Evolutionary conservation across 2,113 vertebrate species (phyloP), one percentile per base, ranked within the genome.

Genomic region (Alectura lathami): DNA sequence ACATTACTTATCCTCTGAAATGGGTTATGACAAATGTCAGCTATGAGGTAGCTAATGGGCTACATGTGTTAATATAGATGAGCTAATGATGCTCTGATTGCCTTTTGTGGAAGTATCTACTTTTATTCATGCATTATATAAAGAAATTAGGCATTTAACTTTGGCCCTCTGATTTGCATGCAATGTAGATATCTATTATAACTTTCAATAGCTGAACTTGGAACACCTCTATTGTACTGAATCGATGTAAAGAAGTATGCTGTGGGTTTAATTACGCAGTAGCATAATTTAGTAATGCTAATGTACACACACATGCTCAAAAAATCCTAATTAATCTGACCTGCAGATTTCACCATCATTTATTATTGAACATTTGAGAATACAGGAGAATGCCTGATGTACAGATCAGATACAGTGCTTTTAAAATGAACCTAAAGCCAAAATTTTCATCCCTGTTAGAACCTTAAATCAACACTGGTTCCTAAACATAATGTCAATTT

Each of bases 321-420:
- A 96, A 95, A 94, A 45, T n/a, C 86, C 88, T 91, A 96, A 97
- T 96, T 96, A 90, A 95, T 88, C 36, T 91, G 88, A 84, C 40
- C 84, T 82, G 69, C 91, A 91, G 83, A 43, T 94, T 96, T 83
- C 27, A 95, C 77, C 45, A 50, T 95, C 68, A 93, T 93, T 96
- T 95, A 95, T 96, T 96, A 96, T 94, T 97, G 90, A 97, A 96
- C 92, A 91, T 86, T 89, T 92, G 85, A 96, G 38, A 95, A 93
- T 21, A 66, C 16, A 67, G 53, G 12, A 76, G 75, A 90, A 79
- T n/a, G 5, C 29, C 48, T 30, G 17, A 87, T 50, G 11, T 6
- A 32, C 43, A 91, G 56, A 83, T 64, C 63, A 60, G 48, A 72
- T 73, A 73, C 12, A 88, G 13, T 3, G 20, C 27, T 83, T 78